Percentiles rank a stretch among this genome's conserved stretches.
phyloP scores from a whole-genome alignment of 2,113 vertebrate genomes.

The Mystacornis crossleyi region DNA sequence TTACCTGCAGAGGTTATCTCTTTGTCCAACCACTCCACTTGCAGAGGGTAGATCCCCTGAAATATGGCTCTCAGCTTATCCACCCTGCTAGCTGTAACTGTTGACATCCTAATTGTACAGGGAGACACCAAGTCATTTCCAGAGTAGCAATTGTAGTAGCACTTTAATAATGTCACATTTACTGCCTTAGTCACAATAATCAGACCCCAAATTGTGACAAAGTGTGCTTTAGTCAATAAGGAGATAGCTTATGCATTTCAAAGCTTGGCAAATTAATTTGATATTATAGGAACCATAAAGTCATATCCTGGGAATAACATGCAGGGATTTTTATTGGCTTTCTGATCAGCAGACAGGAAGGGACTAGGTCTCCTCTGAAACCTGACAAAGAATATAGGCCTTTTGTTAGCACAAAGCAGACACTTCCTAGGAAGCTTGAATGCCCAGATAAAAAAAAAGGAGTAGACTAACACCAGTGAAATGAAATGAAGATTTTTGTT shows the following conservation, averaged over 20 bases:
- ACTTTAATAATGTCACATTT: neutral
- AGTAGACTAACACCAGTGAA: neutral
- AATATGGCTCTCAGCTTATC: neutral
- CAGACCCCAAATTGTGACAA: neutral
- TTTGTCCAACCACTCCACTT: neutral
- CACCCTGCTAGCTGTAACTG: neutral
- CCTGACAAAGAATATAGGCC: neutral
- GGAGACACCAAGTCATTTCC: neutral
- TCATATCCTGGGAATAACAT: neutral
- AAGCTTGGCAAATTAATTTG: neutral
- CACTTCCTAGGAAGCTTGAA: neutral
- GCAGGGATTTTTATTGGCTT: conserved; percentile 19
- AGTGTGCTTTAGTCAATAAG: neutral
- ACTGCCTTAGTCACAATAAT: neutral
- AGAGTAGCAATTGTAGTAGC: neutral
- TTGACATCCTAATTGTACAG: neutral
- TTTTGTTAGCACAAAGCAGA: conserved; percentile 11
- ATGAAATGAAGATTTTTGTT: conserved; percentile 39
- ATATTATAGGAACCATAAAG: neutral
- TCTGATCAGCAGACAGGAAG: conserved; percentile 15
- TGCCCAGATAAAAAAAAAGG: neutral
- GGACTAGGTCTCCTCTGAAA: conserved; percentile 12
- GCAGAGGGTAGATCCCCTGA: neutral
- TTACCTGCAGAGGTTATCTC: neutral
- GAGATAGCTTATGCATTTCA: neutral